Percentiles rank a stretch among this genome's conserved stretches.
phyloP scores from a whole-genome alignment of 2,113 vertebrate genomes.

The Elanus axillaris region DNA sequence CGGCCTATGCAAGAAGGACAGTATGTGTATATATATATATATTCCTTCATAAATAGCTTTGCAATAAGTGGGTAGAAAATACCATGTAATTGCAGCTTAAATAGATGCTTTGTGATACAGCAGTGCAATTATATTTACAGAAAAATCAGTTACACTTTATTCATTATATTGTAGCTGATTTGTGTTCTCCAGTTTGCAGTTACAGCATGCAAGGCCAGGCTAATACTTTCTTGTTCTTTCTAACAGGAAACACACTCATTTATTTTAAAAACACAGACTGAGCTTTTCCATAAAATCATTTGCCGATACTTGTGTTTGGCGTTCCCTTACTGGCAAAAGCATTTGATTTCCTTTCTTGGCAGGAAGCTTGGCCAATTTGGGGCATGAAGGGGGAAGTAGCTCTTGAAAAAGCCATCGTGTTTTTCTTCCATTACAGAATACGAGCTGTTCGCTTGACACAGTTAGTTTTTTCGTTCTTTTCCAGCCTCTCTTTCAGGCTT shows the following conservation, averaged over 20 bases:
- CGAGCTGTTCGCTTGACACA: not conserved
- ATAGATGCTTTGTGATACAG: not conserved
- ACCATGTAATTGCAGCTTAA: not conserved
- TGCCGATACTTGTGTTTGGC: not conserved
- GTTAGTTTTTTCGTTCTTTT: not conserved
- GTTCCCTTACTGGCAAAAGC: not conserved
- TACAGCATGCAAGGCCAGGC: not conserved
- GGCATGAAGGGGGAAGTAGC: constrained; percentile 3
- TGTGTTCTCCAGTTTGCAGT: not conserved
- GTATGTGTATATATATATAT: not conserved
- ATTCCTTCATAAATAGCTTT: not conserved
- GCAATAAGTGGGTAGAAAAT: not conserved
- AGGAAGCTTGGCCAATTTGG: not conserved
- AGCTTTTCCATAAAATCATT: constrained; percentile 37
- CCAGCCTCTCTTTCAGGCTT: not conserved
- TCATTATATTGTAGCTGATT: not conserved
- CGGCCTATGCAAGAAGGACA: not conserved
- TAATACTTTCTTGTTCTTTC: not conserved
- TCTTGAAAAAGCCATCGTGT: not conserved
- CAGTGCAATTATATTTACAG: not conserved
- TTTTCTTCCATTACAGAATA: constrained; percentile 7
- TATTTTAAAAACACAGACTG: not conserved
- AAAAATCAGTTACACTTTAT: not conserved
- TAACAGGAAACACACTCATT: not conserved
- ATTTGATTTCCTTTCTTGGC: constrained; percentile 34